phyloP scores from a whole-genome alignment of 2,113 vertebrate genomes.

The Atractosteus spatula region DNA sequence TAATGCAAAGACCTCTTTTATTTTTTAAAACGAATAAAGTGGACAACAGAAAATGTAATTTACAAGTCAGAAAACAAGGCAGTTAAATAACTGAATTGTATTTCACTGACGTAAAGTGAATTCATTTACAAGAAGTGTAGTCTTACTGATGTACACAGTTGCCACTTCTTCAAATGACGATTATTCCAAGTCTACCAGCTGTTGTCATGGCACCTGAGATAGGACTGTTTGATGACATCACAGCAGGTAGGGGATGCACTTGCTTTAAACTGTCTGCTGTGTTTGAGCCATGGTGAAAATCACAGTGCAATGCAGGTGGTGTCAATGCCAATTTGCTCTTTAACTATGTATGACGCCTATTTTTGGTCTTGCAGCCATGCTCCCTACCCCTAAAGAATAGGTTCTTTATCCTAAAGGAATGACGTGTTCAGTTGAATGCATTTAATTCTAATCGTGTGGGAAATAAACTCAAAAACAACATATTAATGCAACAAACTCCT shows the following conservation, averaged over 20 bases:
- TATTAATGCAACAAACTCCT: no score
- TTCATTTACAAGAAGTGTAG: no score
- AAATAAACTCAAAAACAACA: no score
- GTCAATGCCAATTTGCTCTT: slow-evolving; percentile 31
- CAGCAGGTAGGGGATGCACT: slow-evolving; percentile 27
- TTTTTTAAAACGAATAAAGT: no score
- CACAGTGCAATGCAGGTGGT: slow-evolving; percentile 19
- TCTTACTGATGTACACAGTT: no score
- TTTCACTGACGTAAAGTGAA: no score
- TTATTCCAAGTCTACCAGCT: no score
- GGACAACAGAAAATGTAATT: no score
- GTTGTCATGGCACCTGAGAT: slow-evolving; percentile 17
- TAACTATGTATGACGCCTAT: slow-evolving; percentile 17
- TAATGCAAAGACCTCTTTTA: no score
- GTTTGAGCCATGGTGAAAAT: slow-evolving; percentile 16
- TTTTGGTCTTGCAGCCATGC: not conserved
- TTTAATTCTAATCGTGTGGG: no score
- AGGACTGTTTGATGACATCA: slow-evolving; percentile 14
- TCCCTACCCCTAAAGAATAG: not conserved
- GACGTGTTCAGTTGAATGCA: not conserved
- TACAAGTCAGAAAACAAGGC: no score
- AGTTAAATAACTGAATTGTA: no score
- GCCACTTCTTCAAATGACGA: not conserved
- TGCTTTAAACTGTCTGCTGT: slow-evolving; percentile 28
- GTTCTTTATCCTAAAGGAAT: not conserved